Conservation (phyloP, 2,888 invertebrate genomes). For the Hyppa rectilinea region DNA sequence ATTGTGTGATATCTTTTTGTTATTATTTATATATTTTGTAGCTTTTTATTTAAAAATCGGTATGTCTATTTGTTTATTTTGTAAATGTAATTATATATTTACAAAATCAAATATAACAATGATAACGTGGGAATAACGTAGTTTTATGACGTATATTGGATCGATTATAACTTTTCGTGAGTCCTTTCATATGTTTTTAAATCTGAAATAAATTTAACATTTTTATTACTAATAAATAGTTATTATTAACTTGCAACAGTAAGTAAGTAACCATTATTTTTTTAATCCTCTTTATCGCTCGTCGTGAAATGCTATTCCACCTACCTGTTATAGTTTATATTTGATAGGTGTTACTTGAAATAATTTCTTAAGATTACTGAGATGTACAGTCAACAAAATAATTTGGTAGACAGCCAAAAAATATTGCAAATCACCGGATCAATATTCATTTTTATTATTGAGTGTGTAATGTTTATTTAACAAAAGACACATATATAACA, state of each 20-base stretch:
- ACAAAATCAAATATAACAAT: no score
- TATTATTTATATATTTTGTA: constrained; percentile 12
- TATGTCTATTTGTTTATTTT: neutral
- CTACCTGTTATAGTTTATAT: neutral
- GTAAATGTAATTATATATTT: neutral
- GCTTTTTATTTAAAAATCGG: constrained; percentile 14
- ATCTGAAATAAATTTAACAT: neutral
- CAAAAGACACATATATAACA: no score
- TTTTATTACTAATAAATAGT: neutral
- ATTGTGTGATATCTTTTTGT: constrained; percentile 34
- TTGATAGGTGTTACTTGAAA: neutral
- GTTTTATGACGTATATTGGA: no score
- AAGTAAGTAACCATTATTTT: neutral
- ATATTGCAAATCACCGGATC: neutral
- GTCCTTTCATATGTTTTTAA: no score
- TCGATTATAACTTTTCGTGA: no score
- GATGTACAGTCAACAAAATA: neutral
- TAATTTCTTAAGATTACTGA: neutral
- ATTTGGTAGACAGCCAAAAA: neutral
- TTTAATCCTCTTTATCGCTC: neutral
- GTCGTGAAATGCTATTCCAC: neutral
- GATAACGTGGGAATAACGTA: no score
- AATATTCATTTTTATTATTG: neutral
- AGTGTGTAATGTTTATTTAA: neutral
- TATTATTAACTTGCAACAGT: neutral